Conservation (phyloP, 2,888 invertebrate genomes). For the Dione juno region DNA sequence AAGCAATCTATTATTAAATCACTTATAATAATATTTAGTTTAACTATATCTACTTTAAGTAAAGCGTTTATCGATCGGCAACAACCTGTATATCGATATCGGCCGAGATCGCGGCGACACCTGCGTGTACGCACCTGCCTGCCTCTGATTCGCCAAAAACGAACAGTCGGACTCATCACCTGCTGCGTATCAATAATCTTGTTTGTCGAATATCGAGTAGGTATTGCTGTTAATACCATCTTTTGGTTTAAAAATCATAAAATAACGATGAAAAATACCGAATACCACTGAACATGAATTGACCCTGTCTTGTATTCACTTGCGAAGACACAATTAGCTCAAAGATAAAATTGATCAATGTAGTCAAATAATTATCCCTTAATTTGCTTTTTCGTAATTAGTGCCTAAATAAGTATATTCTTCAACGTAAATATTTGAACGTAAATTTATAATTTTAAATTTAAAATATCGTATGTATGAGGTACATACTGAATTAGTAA, state of each 20-base stretch:
- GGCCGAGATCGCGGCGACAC: constrained; percentile 73
- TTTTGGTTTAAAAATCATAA: constrained; percentile 23
- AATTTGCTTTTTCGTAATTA: too few relatives aligned
- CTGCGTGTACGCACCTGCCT: constrained; percentile 72
- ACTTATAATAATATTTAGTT: constrained; percentile 8
- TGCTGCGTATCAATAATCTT: constrained; percentile 55
- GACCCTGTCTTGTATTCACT: too few relatives aligned
- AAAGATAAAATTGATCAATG: too few relatives aligned
- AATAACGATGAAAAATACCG: background rate
- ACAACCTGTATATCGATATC: constrained; percentile 69
- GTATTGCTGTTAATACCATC: constrained; percentile 35
- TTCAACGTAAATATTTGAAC: too few relatives aligned
- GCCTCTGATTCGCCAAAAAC: constrained; percentile 81
- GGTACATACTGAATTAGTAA: too few relatives aligned
- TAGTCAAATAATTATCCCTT: too few relatives aligned
- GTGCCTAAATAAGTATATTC: too few relatives aligned
- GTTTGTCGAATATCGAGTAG: constrained; percentile 48
- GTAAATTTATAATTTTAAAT: too few relatives aligned
- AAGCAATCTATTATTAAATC: constrained; percentile 2
- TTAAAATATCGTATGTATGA: too few relatives aligned
- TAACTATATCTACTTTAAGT: constrained; percentile 35
- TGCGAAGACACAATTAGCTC: too few relatives aligned
- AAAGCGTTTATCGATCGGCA: constrained; percentile 45
- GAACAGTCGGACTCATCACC: constrained; percentile 68
- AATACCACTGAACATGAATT: too few relatives aligned